Base-by-base conservation (phyloP, 2,888 invertebrate genomes). In the Polia nebulosa region DNA sequence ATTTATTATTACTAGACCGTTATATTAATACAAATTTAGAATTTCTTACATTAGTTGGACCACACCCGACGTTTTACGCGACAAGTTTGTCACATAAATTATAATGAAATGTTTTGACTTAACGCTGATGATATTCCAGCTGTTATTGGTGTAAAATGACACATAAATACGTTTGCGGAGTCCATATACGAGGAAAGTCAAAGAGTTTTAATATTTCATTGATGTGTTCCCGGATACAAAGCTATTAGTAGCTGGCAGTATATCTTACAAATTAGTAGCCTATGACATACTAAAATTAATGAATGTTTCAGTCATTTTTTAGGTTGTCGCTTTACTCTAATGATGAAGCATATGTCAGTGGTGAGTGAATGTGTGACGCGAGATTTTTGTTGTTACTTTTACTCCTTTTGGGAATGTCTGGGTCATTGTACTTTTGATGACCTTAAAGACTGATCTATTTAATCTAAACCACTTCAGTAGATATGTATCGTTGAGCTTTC, bases 271-370 rank as follows among this genome's bases (percentile, higher is more conserved):
- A 95, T 95, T 94, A 94, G 93, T 91, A 86, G 89, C 84, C 90
- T 95, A 93, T 94, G 94, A 95, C 94, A 95, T 92, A 94, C 91
- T 92, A 91, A 94, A 91, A 95, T 95, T 94, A 93, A 95, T 95
- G 92, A 86, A 84, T 81, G 87, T 86, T 86, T 70, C 80, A 76
- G 88, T 85, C 85, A 85, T 88, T 93, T 94, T 94, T 94, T 92
- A 89, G 89, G 87, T 85, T 75, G 78, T 72, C 80, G 78, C 76
- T 72, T 85, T 91, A 86, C 83, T 84, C 90, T 94, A 94, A 94
- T 94, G 93, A 94, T 90, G 89, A 68, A 86, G 88, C 93, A 92
- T 89, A 93, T 94, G 94, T 94, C 94, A 92, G 85, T 91, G 85
- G 87, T 82, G 80, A 81, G 85, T 88, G 88, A 89, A 91, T 59